Evolutionary conservation across 2,797 vertebrate species (phyloP).

Genomic region (Eulemur rubriventer): DNA sequence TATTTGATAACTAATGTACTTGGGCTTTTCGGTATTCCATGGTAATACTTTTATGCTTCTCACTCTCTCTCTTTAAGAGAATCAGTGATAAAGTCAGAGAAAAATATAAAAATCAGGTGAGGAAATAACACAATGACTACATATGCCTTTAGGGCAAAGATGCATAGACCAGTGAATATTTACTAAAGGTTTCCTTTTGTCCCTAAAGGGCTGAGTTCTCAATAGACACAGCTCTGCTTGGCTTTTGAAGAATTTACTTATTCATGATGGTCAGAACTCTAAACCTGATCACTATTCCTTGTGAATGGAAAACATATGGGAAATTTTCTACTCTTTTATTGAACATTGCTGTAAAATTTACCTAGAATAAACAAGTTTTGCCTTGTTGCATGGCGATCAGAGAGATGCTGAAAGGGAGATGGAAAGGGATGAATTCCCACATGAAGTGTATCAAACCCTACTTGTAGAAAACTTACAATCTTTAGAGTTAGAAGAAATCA

Average conservation of each 20-base stretch:
- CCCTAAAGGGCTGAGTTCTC: not conserved
- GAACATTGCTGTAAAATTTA: not conserved
- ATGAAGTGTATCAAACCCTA: not conserved
- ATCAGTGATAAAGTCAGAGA: not conserved
- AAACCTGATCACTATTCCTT: not conserved
- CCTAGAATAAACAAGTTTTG: not conserved
- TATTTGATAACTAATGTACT: not conserved
- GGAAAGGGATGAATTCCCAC: not conserved
- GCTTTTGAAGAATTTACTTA: slow-evolving; percentile 47
- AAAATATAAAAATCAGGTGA: slow-evolving; percentile 2
- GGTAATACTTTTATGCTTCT: not conserved
- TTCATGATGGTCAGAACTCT: slow-evolving; percentile 3
- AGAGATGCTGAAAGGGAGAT: not conserved
- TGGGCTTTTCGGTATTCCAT: not conserved
- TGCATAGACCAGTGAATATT: rapidly evolving
- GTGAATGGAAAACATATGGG: not conserved
- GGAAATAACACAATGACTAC: not conserved
- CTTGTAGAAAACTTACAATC: not conserved
- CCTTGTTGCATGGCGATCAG: not conserved
- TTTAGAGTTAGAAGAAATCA: not conserved
- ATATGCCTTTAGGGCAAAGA: not conserved
- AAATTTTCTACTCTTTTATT: not conserved
- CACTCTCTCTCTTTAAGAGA: not conserved
- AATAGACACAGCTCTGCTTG: not conserved
- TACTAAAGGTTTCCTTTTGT: slow-evolving; percentile 10